Percentiles rank a stretch among this genome's conserved stretches.
phyloP scores from a whole-genome alignment of 2,888 invertebrate genomes.

The Phyto melanocephala region DNA sequence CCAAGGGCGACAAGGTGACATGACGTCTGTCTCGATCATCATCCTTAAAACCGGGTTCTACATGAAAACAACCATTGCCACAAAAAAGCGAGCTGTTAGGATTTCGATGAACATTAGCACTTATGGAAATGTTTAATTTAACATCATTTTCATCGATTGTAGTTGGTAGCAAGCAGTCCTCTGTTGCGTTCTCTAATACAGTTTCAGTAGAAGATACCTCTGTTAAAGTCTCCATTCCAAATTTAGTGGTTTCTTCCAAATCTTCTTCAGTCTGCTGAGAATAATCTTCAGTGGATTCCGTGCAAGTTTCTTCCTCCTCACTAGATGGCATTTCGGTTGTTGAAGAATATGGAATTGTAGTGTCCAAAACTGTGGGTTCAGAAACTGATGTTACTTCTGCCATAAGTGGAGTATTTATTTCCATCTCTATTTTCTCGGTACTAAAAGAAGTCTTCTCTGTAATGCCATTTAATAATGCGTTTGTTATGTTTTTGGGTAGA shows the following conservation, averaged over 20 bases:
- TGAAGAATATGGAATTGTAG: neutral
- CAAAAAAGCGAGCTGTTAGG: conserved; percentile 68
- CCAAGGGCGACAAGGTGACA: neutral
- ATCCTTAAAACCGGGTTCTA: conserved; percentile 64
- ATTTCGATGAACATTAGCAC: conserved; percentile 73
- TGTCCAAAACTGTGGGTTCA: neutral
- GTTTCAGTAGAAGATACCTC: neutral
- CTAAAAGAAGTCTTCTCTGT: neutral
- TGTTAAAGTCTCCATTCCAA: neutral
- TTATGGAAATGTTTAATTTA: conserved; percentile 73
- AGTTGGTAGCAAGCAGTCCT: neutral
- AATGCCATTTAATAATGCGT: neutral
- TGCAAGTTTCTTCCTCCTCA: neutral
- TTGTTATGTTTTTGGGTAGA: conserved; percentile 38
- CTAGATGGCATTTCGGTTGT: neutral
- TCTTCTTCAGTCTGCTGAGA: neutral
- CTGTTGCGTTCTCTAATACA: neutral
- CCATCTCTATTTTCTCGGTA: neutral
- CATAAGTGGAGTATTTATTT: neutral
- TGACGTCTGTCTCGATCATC: conserved; percentile 61
- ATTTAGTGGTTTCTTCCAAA: conserved; percentile 4
- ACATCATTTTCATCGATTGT: neutral
- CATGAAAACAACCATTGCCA: conserved; percentile 72
- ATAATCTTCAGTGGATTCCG: conserved; percentile 8
- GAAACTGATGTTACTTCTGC: neutral